Base-by-base conservation (phyloP, 2,113 vertebrate genomes). In the Tragelaphus strepsiceros region DNA sequence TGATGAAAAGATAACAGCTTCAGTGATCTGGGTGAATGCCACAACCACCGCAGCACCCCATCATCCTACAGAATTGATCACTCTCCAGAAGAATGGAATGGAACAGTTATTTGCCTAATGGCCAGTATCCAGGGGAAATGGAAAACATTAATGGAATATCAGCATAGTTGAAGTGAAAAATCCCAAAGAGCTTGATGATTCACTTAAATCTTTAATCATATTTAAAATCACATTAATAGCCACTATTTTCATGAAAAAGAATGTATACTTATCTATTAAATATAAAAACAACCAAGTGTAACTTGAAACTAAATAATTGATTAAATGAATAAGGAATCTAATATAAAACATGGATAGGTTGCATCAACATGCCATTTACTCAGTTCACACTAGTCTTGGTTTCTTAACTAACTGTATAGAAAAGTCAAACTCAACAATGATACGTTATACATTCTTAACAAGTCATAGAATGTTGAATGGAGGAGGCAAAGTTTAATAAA, bases 41-140 rank as follows among this genome's bases (percentile, higher is more conserved):
- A 94, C 64, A 95, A 82, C 91, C 59, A 59, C 83, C 21, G 30
- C 87, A 54, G 30, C 28, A 90, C 53, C 74, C 93, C 35, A 0
- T 64, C 77, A 59, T 28, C 87, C 90, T 39, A 43, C 28, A 93
- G 86, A 88, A 81, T 21, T 10, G 0, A 91, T 91, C 26, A 53
- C 30, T 87, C 80, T 97, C 91, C 83, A 87, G 95, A 96, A 97
- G 85, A 92, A 95, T 82, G 86, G 21, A 91, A 89, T 35, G 16
- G 61, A 94, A 64, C n/a, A 49, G 71, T 90, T 96, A 61, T 91
- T 91, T 54, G 19, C 61, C 86, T 78, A 71, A 88, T 7, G 88
- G 83, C 77, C 95, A 93, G 87, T 54, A 77, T 88, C n/a, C 19
- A 28, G 59, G 26, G 59, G 51, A 22, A 58, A 59, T 5, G 15